Evolutionary conservation across 2,113 vertebrate genomes (phyloP).

Genomic region (Melanostigma gelatinosum): DNA sequence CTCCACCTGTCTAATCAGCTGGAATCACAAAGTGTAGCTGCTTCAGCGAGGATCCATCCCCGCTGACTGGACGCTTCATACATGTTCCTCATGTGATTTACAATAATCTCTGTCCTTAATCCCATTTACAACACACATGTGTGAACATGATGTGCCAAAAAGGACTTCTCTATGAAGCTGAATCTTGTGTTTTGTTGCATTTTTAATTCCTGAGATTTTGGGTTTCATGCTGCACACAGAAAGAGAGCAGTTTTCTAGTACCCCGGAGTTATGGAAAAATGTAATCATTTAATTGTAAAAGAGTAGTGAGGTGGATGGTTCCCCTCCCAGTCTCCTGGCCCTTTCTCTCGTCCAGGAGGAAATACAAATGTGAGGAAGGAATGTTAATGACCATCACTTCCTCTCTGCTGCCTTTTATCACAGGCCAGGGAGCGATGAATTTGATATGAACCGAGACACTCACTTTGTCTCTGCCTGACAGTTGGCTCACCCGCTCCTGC

Average conservation of each 20-base stretch:
- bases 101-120: constrained; percentile 16
- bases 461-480: constrained; percentile 28
- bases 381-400: constrained; percentile 80
- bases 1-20: constrained; percentile 41
- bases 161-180: background rate
- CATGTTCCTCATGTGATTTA: constrained; percentile 19
- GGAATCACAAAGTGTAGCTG: constrained; percentile 28
- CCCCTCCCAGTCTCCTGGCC: constrained; percentile 24
- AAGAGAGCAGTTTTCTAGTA: background rate
- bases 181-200: background rate
- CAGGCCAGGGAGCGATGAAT: constrained; percentile 81
- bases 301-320: background rate
- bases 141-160: background rate
- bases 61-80: constrained; percentile 7
- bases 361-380: constrained; percentile 85
- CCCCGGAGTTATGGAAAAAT: no score
- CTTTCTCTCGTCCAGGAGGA: constrained; percentile 72
- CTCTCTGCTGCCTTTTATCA: constrained; percentile 82
- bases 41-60: background rate
- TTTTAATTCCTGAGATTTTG: background rate
- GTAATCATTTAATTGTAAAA: background rate
- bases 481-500: constrained; percentile 22
- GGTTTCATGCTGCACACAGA: background rate
- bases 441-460: constrained; percentile 73
- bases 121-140: background rate